Conservation (phyloP, 2,797 vertebrate species). For the Gadopsis marmoratus region DNA sequence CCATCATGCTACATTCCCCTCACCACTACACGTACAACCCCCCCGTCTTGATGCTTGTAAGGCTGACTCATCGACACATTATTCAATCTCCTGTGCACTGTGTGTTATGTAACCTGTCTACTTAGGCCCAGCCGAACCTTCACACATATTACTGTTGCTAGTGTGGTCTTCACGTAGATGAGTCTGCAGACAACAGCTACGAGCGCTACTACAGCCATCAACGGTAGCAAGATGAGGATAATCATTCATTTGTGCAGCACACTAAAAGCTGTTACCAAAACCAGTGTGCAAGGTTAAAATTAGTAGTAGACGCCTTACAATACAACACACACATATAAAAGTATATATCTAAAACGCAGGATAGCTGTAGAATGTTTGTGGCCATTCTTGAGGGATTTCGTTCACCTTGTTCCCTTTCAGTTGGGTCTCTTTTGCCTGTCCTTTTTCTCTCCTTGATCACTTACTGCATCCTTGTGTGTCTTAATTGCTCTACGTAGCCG, state of each 20-base stretch:
- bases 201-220: not conserved
- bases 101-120: slow-evolving; percentile 29
- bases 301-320: not conserved
- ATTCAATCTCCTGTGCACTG: slow-evolving; percentile 1
- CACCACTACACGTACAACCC: not conserved
- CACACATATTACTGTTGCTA: not conserved
- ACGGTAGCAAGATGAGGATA: not conserved
- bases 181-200: not conserved
- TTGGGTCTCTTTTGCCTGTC: slow-evolving; percentile 12
- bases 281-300: not conserved
- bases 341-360: not conserved
- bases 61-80: slow-evolving; percentile 18
- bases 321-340: not conserved
- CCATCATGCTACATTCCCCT: slow-evolving; percentile 18
- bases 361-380: not conserved
- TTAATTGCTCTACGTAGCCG: slow-evolving; percentile 51
- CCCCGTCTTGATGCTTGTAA: slow-evolving; percentile 12
- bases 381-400: not conserved
- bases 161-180: not conserved
- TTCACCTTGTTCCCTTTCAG: slow-evolving; percentile 28
- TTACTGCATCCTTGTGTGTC: slow-evolving; percentile 43
- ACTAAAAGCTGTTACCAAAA: not conserved
- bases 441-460: slow-evolving; percentile 41
- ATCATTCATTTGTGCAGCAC: not conserved
- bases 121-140: slow-evolving; percentile 15